Percentiles rank a stretch among this genome's conserved stretches.
These are phyloP conservation scores for Phodopus roborovskii DNA, from an alignment of 2,113 vertebrate species.

Conservation along the genomic window DNA sequence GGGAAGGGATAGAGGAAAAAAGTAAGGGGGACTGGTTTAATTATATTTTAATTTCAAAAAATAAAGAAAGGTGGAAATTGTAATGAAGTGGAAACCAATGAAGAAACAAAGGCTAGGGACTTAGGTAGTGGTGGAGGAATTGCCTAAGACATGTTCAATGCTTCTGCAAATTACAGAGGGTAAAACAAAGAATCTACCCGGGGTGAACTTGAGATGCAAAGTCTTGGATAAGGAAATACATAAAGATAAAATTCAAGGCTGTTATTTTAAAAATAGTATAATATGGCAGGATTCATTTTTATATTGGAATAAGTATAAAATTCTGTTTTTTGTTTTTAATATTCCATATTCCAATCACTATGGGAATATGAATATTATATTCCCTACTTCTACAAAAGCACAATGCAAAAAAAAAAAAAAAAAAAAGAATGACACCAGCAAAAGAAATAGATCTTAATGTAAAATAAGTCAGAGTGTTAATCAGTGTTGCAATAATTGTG, in stretches of 20 bases:
- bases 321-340: background rate
- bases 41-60: background rate
- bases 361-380: background rate
- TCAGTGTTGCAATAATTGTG: background rate
- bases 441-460: background rate
- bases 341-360: conserved; percentile 15
- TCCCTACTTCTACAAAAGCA: background rate
- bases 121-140: background rate
- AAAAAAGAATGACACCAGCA: background rate
- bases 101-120: background rate
- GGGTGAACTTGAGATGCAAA: background rate
- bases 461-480: conserved; percentile 7
- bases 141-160: background rate
- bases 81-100: background rate
- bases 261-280: background rate
- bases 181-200: background rate
- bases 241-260: background rate
- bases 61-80: background rate
- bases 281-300: background rate
- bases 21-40: background rate
- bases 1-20: background rate
- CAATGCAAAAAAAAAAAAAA: background rate
- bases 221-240: background rate
- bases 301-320: background rate
- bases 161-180: background rate